These are phyloP conservation scores for Troglohyphantes excavatus DNA, from an alignment of 2,888 invertebrate genomes.

Conservation along the genomic window DNA sequence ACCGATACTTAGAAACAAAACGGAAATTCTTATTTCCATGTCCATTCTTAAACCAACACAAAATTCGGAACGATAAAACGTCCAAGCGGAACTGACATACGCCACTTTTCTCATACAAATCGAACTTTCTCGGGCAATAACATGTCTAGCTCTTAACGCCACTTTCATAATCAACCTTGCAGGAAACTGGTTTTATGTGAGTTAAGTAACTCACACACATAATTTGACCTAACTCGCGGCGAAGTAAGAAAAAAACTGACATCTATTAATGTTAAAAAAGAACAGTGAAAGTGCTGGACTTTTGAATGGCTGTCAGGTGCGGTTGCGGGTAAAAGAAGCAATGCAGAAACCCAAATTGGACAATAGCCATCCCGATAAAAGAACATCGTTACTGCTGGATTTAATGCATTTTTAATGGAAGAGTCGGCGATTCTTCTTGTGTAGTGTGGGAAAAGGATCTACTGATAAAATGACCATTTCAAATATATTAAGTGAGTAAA, in stretches of 20 bases:
- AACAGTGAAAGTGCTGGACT: background rate
- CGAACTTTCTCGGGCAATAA: background rate
- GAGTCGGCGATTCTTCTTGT: background rate
- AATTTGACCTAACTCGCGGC: conserved; percentile 33
- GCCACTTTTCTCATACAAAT: background rate
- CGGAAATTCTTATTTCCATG: conserved; percentile 9
- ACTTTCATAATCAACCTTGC: conserved; percentile 53
- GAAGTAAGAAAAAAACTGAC: conserved; percentile 9
- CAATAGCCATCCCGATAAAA: conserved; percentile 26
- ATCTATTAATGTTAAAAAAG: background rate
- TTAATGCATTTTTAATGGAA: conserved; percentile 25
- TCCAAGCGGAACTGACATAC: conserved; percentile 28
- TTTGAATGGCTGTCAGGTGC: conserved; percentile 17
- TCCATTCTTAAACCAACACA: background rate
- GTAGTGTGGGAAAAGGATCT: background rate
- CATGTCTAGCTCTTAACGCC: conserved; percentile 12
- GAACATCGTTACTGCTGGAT: background rate
- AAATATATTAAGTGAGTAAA: background rate
- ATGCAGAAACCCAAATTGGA: conserved; percentile 25
- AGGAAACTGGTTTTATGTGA: conserved; percentile 44
- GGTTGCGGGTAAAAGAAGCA: conserved; percentile 21
- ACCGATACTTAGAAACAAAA: background rate
- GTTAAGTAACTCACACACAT: conserved; percentile 44
- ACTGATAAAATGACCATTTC: background rate
- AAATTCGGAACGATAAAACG: background rate